Base-by-base conservation (phyloP, 2,888 invertebrate species). In the Synergus japonicus region DNA sequence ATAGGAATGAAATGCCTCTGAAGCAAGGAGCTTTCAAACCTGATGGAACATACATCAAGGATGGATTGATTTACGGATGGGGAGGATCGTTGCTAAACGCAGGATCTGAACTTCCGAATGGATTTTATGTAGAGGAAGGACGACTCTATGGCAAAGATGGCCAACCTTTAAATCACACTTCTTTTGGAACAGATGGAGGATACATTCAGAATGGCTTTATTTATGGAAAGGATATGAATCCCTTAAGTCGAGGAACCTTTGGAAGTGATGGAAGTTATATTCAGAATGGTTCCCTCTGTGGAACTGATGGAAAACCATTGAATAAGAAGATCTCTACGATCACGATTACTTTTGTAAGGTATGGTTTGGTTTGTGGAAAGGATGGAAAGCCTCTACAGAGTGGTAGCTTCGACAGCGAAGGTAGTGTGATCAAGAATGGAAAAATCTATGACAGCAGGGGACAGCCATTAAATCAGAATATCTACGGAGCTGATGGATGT, bases 21-120 rank as follows among this genome's bases (percentile, higher is more conserved):
- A 91, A 89, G 64, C 90, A 91, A 79, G 91, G 91, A 37, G 90
- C 89, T 8, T 91, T 91, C 79, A 88, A 88, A 78, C 85, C 88
- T 3, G 91, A 91, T 69, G 91, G 91, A 13, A 88, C 87, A 18
- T 92, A 91, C 80, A 85, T 92, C 22, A 88, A 88, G 64, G 91
- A 92, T 73, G 92, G 92, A 9, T 84, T 92, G 37, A 81, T 91
- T 13, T 88, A 91, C 65, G 89, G 88, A 15, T 91, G 90, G 90
- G 91, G 90, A n/a, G 92, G 91, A 5, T 89, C 90, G 44, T 82
- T 91, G 1, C 77, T 91, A 10, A 92, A 90, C 65, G 84, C 87
- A 18, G 92, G 91, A 7, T 86, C 89, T 1, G 86, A 89, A 80
- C 81, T 92, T 63, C 91, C 92, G 0, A 78, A 64, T 4, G 89